Percentiles rank a stretch among this genome's conserved stretches.
Conservation (phyloP, 2,113 vertebrate genomes). For the Capreolus pygargus region DNA sequence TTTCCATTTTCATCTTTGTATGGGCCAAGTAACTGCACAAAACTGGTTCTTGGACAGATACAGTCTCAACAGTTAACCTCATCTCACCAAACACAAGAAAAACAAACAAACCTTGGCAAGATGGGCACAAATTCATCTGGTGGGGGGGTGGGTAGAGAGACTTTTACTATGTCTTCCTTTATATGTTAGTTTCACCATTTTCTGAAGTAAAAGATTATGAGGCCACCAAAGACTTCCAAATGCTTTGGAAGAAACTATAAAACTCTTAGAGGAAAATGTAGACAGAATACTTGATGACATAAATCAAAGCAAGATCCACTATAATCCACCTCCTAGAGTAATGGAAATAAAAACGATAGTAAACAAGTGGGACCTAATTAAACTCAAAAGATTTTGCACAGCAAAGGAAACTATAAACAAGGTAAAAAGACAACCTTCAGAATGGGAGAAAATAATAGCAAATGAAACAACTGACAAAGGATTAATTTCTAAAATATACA, state of each 20-base stretch:
- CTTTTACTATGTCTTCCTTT: not conserved
- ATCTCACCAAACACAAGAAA: not conserved
- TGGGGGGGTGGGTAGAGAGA: fast-evolving
- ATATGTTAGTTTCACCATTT: not conserved
- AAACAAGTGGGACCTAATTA: not conserved
- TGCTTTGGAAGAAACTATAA: not conserved
- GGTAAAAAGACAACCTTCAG: not conserved
- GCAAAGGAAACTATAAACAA: not conserved
- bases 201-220: not conserved
- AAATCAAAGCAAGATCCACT: not conserved
- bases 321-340: not conserved
- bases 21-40: not conserved
- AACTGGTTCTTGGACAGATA: not conserved
- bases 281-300: not conserved
- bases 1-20: conserved; percentile 17
- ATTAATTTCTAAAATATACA: not conserved
- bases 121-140: not conserved
- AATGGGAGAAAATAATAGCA: not conserved
- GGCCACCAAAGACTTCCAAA: not conserved
- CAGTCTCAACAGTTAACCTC: not conserved
- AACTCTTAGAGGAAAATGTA: not conserved
- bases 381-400: not conserved
- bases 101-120: not conserved
- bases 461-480: not conserved
- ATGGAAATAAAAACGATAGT: not conserved